Base-by-base conservation (phyloP, 1,140 invertebrate genomes). In the Probaryconus sp. region DNA sequence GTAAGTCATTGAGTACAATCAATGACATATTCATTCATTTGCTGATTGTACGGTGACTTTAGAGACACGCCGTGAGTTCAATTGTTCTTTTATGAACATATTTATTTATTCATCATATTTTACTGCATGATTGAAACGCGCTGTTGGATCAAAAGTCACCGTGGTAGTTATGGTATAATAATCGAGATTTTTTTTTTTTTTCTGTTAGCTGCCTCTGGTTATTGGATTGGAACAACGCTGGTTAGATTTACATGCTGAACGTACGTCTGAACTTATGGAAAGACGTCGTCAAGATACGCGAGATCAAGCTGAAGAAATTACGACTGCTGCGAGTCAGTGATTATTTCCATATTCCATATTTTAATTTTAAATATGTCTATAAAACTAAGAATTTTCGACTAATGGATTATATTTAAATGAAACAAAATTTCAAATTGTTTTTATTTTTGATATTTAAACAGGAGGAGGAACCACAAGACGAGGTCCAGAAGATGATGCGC, bases 231-330 rank as follows among this genome's bases (percentile, higher is more conserved):
- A 98, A 82, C 91, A 93, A 63, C 90, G 93, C 10, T 91, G 95
- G 80, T 79, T 95, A 64, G 90, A 91, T 42, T 80, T 97, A 21
- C 92, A 93, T 79, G 90, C 91, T 7, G 90, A 92, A 63, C 91
- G 92, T 76, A 90, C 94, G 10, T 90, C 90, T 10, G 93, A 94
- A 84, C 85, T 98, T 33, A 90, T 94, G 60, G 91, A 94, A 82
- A 88, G 97, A 26, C 88, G 97, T 63, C 90, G 97, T 47, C 94
- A 96, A 79, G 96, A 98, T 88, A 93, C 98, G 0, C 90, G 92
- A 58, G 97, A 99, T 90, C 96, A 98, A 87, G 94, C 95, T 37
- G 94, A 96, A 82, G 96, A 98, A 87, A 93, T 94, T 79, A 92
- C 92, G 3, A 90, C 90, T 58, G 88, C 90, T 72, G 81, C 90